Percentiles rank a stretch among this genome's conserved stretches.
These are phyloP conservation scores for Pentalonia nigronervosa DNA, from an alignment of 1,140 invertebrate genomes.

Conservation along the genomic window DNA sequence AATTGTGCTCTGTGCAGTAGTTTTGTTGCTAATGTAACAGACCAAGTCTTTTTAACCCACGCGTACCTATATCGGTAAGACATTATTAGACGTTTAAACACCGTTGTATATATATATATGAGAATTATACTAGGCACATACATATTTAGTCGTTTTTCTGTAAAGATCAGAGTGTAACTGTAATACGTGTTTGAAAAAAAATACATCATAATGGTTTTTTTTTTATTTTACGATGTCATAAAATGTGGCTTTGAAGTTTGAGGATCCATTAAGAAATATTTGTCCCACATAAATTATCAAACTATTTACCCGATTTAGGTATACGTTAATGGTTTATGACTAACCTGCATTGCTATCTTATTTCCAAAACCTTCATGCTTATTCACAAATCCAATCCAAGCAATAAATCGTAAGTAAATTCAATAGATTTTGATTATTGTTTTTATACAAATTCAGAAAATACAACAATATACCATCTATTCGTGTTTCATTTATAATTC, in stretches of 20 bases:
- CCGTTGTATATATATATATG: background rate
- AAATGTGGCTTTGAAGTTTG: constrained; percentile 14
- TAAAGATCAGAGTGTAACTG: background rate
- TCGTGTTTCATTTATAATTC: too few species aligned
- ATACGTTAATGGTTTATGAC: background rate
- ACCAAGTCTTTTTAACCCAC: background rate
- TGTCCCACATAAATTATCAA: background rate
- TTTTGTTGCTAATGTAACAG: background rate
- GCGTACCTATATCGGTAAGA: background rate
- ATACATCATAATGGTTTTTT: background rate
- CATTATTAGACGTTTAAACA: constrained; percentile 1
- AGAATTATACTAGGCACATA: too few species aligned
- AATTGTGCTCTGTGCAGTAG: background rate
- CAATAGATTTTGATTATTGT: background rate
- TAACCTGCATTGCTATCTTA: background rate
- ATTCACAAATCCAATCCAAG: background rate
- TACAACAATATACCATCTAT: too few species aligned
- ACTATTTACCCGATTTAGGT: background rate
- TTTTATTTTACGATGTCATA: background rate
- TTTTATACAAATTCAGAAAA: background rate
- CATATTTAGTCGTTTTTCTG: background rate
- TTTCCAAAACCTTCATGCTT: background rate
- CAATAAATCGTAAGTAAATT: background rate
- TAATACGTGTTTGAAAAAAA: background rate
- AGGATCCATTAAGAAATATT: background rate